Conservation (phyloP, 2,113 vertebrate species). For the Podocnemis expansa region DNA sequence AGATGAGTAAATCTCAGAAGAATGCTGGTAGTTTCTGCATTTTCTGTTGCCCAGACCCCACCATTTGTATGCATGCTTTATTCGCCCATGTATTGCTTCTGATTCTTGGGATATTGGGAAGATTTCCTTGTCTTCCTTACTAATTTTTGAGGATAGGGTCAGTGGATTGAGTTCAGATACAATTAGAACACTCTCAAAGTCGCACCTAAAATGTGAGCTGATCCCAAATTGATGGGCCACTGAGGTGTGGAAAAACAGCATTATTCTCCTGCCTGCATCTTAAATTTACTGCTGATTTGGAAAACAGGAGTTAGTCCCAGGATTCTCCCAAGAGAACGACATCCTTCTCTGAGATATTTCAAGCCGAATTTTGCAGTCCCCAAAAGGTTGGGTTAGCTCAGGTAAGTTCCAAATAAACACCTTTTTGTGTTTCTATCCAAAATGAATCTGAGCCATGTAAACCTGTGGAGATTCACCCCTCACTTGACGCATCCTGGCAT, state of each 20-base stretch:
- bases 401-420: constrained; percentile 20
- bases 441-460: constrained; percentile 48
- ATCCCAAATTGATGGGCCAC: not conserved
- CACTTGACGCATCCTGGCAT: constrained; percentile 37
- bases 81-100: constrained; percentile 51
- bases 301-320: not conserved
- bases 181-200: not conserved
- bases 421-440: constrained; percentile 27
- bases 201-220: not conserved
- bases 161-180: not conserved
- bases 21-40: constrained; percentile 64
- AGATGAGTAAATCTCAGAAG: constrained; percentile 68
- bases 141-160: not conserved
- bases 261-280: not conserved
- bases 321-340: not conserved
- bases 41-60: constrained; percentile 68
- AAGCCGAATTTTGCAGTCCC: not conserved
- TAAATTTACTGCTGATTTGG: not conserved
- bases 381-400: not conserved
- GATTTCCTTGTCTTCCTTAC: not conserved
- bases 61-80: constrained; percentile 70
- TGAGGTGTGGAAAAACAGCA: not conserved
- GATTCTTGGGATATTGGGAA: constrained; percentile 10
- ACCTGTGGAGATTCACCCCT: constrained; percentile 21
- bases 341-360: not conserved